phyloP scores from a whole-genome alignment of 2,113 vertebrate genomes.

The Aegotheles bennettii region DNA sequence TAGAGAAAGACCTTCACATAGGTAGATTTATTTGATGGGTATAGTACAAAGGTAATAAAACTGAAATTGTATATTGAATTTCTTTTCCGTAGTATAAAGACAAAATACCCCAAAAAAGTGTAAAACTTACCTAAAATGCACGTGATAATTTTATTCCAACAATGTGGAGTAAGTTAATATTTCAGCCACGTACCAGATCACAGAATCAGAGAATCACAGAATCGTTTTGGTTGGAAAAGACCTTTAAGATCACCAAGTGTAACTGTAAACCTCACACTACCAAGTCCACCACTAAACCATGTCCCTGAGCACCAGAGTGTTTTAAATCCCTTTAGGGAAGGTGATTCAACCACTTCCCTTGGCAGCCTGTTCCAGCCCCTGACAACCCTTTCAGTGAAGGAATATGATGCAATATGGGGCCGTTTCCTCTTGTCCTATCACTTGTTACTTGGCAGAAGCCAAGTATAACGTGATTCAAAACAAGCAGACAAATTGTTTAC shows the following conservation, averaged over 20 bases:
- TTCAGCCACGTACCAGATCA: background rate
- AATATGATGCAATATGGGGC: background rate
- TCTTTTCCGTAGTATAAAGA: background rate
- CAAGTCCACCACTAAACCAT: background rate
- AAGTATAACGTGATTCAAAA: background rate
- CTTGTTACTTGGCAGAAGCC: background rate
- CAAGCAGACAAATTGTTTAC: background rate
- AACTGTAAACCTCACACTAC: background rate
- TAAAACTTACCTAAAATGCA: background rate
- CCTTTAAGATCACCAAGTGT: background rate
- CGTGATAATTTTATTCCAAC: background rate
- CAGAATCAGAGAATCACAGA: too few relatives aligned
- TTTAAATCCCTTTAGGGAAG: background rate
- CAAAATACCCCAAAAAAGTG: background rate
- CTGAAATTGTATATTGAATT: conserved; percentile 34
- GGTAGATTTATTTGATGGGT: conserved; percentile 3
- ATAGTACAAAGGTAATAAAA: conserved; percentile 35
- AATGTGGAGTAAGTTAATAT: background rate
- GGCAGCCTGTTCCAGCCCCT: background rate
- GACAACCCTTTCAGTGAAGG: background rate
- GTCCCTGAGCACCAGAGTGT: background rate
- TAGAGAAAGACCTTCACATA: background rate
- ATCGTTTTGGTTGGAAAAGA: background rate
- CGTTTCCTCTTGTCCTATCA: background rate
- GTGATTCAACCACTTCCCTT: background rate